These are phyloP conservation scores for Harpalus rubripes DNA, from an alignment of 2,888 invertebrate genomes.

Conservation along the genomic window DNA sequence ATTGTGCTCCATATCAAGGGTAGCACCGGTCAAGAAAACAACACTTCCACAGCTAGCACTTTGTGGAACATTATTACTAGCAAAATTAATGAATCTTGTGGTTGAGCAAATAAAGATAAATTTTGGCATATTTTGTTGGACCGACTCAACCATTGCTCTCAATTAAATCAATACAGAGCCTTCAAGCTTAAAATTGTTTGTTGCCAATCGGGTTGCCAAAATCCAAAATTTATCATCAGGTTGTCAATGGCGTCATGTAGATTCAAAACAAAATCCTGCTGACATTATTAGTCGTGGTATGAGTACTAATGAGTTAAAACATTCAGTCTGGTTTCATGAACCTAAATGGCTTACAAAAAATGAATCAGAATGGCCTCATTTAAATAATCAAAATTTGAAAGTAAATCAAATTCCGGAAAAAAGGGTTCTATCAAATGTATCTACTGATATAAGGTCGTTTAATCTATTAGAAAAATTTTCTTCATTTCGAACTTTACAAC, in stretches of 20 bases:
- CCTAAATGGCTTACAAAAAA: not conserved
- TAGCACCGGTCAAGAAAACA: slow-evolving; percentile 38
- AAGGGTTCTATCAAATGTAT: not conserved
- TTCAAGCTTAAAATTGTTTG: slow-evolving; percentile 67
- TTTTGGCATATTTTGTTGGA: slow-evolving; percentile 67
- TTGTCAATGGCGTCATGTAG: slow-evolving; percentile 68
- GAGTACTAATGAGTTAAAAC: not conserved
- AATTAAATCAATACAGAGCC: slow-evolving; percentile 54
- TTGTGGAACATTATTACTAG: slow-evolving; percentile 70
- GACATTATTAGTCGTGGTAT: slow-evolving; percentile 67
- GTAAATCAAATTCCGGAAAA: not conserved
- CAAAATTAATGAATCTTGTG: slow-evolving; percentile 67
- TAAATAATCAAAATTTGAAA: not conserved
- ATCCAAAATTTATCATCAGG: slow-evolving; percentile 56
- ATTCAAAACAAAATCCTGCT: slow-evolving; percentile 67
- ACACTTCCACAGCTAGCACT: slow-evolving; percentile 71
- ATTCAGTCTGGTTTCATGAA: not conserved
- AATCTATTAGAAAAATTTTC: no score
- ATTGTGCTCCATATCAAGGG: slow-evolving; percentile 49
- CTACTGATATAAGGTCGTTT: not conserved
- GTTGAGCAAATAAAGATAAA: slow-evolving; percentile 13
- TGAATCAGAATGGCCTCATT: not conserved
- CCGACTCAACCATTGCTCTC: slow-evolving; percentile 71
- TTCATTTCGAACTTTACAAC: not conserved
- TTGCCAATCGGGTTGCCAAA: slow-evolving; percentile 65